A percentile compares a stretch with the other conserved stretches of the same genome.
phyloP scores from a whole-genome alignment of 2,797 vertebrate species.

The Vultur gryphus region DNA sequence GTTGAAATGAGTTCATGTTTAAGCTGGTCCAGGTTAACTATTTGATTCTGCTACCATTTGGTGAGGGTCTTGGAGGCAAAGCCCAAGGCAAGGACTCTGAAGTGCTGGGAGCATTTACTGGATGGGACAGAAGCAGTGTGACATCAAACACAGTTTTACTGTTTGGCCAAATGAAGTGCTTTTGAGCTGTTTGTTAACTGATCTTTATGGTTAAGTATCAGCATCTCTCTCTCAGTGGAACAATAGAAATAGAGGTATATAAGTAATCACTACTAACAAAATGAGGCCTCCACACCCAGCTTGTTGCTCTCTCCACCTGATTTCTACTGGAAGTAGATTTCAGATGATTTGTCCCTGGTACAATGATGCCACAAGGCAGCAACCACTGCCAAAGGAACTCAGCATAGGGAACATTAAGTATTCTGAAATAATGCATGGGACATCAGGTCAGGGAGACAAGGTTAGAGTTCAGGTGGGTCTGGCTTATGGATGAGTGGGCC shows the following conservation, averaged over 20 bases:
- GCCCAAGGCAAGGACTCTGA: not conserved
- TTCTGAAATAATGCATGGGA: not conserved
- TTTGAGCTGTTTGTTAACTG: not conserved
- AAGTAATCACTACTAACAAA: not conserved
- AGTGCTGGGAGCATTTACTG: not conserved
- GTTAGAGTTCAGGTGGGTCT: not conserved
- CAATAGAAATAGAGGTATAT: not conserved
- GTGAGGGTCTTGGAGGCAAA: not conserved
- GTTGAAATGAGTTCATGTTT: not conserved
- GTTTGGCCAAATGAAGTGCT: not conserved
- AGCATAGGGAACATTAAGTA: too few species aligned
- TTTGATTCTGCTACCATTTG: not conserved
- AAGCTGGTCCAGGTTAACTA: not conserved
- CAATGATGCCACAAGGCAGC: not conserved
- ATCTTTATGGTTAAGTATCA: not conserved
- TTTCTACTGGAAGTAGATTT: not conserved
- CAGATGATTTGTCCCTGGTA: not conserved
- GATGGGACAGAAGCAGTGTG: not conserved
- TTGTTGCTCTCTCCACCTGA: not conserved
- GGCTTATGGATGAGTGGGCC: not conserved
- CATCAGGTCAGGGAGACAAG: not conserved
- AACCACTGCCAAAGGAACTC: not conserved
- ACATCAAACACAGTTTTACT: not conserved
- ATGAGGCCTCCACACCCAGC: not conserved
- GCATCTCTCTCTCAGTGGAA: not conserved